Base-by-base conservation (phyloP, 1,140 invertebrate species). In the Euura saliciscinereae region DNA sequence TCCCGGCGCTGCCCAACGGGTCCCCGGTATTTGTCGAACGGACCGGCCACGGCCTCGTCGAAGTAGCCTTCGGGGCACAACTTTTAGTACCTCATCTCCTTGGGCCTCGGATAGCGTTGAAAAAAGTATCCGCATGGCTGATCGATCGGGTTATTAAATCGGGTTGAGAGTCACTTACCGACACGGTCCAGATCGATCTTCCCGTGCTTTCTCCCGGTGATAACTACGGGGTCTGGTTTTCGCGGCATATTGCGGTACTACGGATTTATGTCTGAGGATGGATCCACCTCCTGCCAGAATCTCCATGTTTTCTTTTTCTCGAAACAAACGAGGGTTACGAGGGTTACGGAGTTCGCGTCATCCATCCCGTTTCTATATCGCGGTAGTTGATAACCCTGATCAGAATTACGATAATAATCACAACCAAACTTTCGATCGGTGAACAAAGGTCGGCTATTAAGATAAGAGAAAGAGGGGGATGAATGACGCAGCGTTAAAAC, bases 401-500 rank as follows among this genome's bases (percentile, higher is more conserved):
- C 59, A 74, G 71, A 65, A 66, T 73, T 68, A 73, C 78, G 76
- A 76, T 75, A 77, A 81, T 80, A 77, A 80, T 81, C 80, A 79
- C 3, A n/a, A 11, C 78, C 78, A 80, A 80, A 80, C 80, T 81
- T 81, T 81, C 80, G 78, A 80, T 80, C 79, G 78, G 73, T 76
- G 65, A 68, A 72, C 28, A 28, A 28, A 28, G 28, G 28, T 69
- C 73, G 68, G 69, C 78, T 75, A 76, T 81, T 81, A 81, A 81
- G 80, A 81, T 81, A 81, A 80, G 80, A 74, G 73, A 68, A 6
- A 11, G 28, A 11, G 4, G 44, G 11, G 59, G 59, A 28, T 8
- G 44, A 44, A n/a, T 66, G 64, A 66, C 44, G 65, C 11, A 44
- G 46, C 59, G 43, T 67, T 66, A 72, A 67, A 66, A 72, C 71